Evolutionary conservation across 2,888 invertebrate species (phyloP).

Genomic region (Phaonia tiefii): DNA sequence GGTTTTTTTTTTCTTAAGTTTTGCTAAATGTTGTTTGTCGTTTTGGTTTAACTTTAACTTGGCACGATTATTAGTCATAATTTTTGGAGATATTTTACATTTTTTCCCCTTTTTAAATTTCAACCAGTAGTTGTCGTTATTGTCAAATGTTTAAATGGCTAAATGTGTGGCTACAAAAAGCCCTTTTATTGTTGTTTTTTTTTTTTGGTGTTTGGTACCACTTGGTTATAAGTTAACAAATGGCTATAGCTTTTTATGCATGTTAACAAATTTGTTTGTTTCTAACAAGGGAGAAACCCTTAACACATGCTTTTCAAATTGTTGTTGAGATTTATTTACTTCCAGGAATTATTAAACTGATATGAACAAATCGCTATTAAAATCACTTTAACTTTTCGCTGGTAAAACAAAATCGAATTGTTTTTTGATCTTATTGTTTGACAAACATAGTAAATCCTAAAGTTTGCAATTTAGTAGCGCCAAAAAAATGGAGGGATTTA

Average conservation of each 20-base stretch:
- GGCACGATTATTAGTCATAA: constrained; percentile 62
- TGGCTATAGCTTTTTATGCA: constrained; percentile 49
- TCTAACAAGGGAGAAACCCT: not conserved
- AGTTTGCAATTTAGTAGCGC: too few relatives aligned
- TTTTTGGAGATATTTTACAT: constrained; percentile 21
- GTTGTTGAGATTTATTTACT: not conserved
- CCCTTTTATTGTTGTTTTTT: not conserved
- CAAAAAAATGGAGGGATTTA: too few relatives aligned
- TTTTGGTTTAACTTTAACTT: constrained; percentile 29
- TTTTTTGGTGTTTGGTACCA: not conserved
- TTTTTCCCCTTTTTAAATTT: constrained; percentile 1
- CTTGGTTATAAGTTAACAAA: constrained; percentile 42
- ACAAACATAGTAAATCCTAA: too few relatives aligned
- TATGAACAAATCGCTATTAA: not conserved
- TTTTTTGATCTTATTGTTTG: not conserved
- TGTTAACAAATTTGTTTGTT: constrained; percentile 54
- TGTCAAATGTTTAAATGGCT: constrained; percentile 16
- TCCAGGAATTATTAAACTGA: constrained; percentile 20
- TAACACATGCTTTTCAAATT: not conserved
- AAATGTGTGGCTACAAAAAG: constrained; percentile 9
- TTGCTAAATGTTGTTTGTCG: not conserved
- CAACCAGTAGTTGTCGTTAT: constrained; percentile 31
- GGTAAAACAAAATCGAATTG: not conserved
- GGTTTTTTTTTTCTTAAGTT: not conserved
- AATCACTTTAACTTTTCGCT: not conserved